Percentiles rank a stretch among this genome's conserved stretches.
These are phyloP conservation scores for Leptopilina myrica DNA, from an alignment of 2,888 invertebrate species.

Conservation along the genomic window DNA sequence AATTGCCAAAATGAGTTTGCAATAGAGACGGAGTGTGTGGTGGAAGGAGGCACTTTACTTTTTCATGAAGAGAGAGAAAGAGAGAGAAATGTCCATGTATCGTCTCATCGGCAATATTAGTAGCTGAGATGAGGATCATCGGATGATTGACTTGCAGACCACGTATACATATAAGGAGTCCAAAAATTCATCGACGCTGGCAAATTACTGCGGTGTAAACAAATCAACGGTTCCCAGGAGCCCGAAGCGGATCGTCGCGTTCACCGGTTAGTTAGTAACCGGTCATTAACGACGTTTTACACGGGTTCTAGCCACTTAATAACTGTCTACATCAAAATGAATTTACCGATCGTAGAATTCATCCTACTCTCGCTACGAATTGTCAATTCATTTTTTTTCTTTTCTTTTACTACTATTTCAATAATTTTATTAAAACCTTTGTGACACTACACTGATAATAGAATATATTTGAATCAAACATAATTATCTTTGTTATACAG, in stretches of 20 bases:
- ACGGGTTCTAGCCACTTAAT: slow-evolving; percentile 69
- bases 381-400: background rate
- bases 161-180: slow-evolving; percentile 59
- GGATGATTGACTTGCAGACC: slow-evolving; percentile 58
- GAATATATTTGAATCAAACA: too few relatives aligned
- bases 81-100: slow-evolving; percentile 13
- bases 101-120: slow-evolving; percentile 12
- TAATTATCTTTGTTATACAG: too few relatives aligned
- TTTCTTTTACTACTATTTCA: too few relatives aligned
- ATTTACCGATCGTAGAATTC: slow-evolving; percentile 62
- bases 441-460: too few relatives aligned
- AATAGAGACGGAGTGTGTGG: background rate
- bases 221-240: slow-evolving; percentile 62
- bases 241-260: slow-evolving; percentile 48
- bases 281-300: slow-evolving; percentile 71
- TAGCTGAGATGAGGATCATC: background rate
- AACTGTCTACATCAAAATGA: slow-evolving; percentile 66
- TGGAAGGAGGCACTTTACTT: slow-evolving; percentile 20
- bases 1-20: slow-evolving; percentile 15
- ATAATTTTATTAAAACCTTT: too few relatives aligned
- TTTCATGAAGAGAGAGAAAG: background rate
- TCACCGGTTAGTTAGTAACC: slow-evolving; percentile 67
- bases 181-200: slow-evolving; percentile 54
- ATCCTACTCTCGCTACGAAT: slow-evolving; percentile 22
- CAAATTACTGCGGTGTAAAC: slow-evolving; percentile 75